A percentile compares a stretch with the other conserved stretches of the same genome.
These are phyloP conservation scores for Rhimphoctona megacephalus DNA, from an alignment of 2,888 invertebrate species.

Conservation along the genomic window DNA sequence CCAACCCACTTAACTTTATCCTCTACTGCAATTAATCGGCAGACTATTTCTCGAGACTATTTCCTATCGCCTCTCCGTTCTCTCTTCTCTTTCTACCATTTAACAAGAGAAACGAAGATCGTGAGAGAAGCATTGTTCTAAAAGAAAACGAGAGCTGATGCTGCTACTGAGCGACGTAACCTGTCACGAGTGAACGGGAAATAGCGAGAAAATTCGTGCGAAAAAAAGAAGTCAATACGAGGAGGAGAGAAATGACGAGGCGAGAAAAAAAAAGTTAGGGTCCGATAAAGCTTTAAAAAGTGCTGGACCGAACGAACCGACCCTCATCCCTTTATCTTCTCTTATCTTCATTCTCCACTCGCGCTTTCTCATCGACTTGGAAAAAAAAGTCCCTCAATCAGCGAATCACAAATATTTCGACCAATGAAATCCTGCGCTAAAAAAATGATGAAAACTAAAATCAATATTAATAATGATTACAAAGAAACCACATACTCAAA, in stretches of 20 bases:
- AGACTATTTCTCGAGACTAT: conserved; percentile 39
- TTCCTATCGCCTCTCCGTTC: conserved; percentile 8
- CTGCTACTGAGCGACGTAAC: conserved; percentile 26
- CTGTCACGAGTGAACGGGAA: neutral
- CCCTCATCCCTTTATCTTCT: conserved; percentile 21
- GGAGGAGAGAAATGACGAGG: conserved; percentile 13
- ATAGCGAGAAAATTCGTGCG: conserved; percentile 4
- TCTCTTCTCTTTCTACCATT: neutral
- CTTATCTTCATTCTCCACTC: conserved; percentile 28
- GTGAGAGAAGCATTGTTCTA: conserved; percentile 27
- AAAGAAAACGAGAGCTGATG: conserved; percentile 49
- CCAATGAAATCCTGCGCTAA: neutral
- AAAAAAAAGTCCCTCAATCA: conserved; percentile 3
- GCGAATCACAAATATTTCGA: neutral
- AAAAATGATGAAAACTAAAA: no score
- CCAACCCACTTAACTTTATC: conserved; percentile 45
- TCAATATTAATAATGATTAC: neutral
- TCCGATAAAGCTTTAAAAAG: conserved; percentile 46
- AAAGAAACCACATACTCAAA: neutral
- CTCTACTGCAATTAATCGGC: conserved; percentile 65
- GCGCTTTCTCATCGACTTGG: conserved; percentile 12
- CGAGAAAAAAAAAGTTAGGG: conserved; percentile 29
- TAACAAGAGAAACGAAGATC: conserved; percentile 21
- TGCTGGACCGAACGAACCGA: conserved; percentile 27
- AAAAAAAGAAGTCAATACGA: conserved; percentile 32